These are phyloP conservation scores for Embidobia sp. DNA, from an alignment of 2,888 invertebrate species.

Conservation along the genomic window DNA sequence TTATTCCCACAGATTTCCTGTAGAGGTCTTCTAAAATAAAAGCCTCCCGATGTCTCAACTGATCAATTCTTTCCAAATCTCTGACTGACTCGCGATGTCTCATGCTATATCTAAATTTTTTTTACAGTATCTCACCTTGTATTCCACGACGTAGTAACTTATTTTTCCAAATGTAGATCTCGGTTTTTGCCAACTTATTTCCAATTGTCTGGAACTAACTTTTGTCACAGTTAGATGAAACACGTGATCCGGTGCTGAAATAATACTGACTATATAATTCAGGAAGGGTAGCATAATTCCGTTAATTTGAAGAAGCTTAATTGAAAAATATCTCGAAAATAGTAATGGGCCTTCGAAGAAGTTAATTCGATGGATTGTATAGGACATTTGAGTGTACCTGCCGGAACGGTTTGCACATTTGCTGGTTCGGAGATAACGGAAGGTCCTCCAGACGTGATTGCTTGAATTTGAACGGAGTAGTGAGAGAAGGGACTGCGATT, in stretches of 20 bases:
- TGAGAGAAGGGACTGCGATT: constrained; percentile 58
- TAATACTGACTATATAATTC: too few relatives aligned
- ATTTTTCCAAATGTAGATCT: constrained; percentile 54
- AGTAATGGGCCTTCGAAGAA: too few relatives aligned
- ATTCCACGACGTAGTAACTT: constrained; percentile 52
- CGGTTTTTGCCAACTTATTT: constrained; percentile 58
- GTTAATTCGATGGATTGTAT: constrained; percentile 7
- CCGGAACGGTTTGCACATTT: constrained; percentile 52
- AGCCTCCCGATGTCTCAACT: too few relatives aligned
- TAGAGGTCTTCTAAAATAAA: too few relatives aligned
- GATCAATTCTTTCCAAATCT: too few relatives aligned
- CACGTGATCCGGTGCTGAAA: constrained; percentile 59
- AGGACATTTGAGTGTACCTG: constrained; percentile 47
- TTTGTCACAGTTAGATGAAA: constrained; percentile 44
- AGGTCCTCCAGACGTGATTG: constrained; percentile 58
- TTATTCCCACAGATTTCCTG: too few relatives aligned
- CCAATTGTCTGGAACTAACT: constrained; percentile 44
- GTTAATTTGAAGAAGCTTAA: too few relatives aligned
- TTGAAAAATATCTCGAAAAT: too few relatives aligned
- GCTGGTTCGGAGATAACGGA: constrained; percentile 50
- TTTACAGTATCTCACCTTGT: constrained; percentile 59
- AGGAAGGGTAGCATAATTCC: too few relatives aligned
- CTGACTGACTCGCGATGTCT: too few relatives aligned
- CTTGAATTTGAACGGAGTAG: constrained; percentile 63
- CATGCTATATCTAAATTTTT: too few relatives aligned